phyloP scores from a whole-genome alignment of 2,888 invertebrate species.

The Ceriagrion tenellum region DNA sequence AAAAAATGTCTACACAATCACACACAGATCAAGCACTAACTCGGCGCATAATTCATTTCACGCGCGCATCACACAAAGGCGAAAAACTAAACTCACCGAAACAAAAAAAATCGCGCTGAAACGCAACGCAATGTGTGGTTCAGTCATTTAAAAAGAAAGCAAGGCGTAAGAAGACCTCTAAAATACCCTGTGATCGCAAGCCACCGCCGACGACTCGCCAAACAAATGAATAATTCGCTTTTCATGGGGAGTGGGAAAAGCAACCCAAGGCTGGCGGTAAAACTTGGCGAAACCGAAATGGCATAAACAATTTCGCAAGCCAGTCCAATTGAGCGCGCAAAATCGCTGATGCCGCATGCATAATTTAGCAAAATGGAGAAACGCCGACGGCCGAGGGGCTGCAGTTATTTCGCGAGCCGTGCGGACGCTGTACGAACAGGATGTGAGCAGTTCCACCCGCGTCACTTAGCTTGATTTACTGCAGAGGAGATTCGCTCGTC shows the following conservation, averaged over 20 bases:
- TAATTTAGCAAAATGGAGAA: conserved; percentile 8
- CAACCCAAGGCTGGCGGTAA: not conserved
- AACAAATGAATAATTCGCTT: not conserved
- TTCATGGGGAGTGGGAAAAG: not conserved
- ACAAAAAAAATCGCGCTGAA: not conserved
- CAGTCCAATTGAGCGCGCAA: not conserved
- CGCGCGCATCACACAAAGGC: not conserved
- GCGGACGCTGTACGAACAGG: not conserved
- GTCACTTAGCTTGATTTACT: conserved; percentile 16
- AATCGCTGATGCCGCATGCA: conserved; percentile 37
- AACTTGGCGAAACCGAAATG: not conserved
- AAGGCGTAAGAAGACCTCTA: not conserved
- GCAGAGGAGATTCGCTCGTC: not conserved
- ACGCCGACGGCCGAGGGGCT: not conserved
- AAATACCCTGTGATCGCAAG: not conserved
- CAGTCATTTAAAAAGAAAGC: not conserved
- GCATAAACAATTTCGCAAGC: conserved; percentile 39
- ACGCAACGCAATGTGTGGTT: not conserved
- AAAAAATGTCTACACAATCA: not conserved
- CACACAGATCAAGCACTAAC: not conserved
- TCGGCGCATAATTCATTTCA: not conserved
- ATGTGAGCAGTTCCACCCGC: not conserved
- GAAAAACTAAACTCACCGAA: not conserved
- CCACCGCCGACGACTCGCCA: not conserved
- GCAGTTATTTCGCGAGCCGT: not conserved